Evolutionary conservation across 2,888 invertebrate species (phyloP), one percentile per base, ranked within the genome.

Genomic region (Frankliniella intonsa): DNA sequence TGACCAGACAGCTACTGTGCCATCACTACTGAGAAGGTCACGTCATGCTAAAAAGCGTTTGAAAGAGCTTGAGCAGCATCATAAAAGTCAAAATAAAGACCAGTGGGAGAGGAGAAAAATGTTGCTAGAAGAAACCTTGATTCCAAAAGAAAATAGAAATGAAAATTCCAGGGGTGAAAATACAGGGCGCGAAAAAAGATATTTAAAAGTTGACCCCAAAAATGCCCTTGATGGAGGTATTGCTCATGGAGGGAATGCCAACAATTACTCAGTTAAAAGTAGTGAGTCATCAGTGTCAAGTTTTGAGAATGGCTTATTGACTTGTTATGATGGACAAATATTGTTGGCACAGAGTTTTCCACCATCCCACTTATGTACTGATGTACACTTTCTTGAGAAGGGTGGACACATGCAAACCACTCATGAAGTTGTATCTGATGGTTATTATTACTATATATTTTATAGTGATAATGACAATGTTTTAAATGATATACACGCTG

Each of bases 401-500:
- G 92, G 92, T 10, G 91, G 92, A 50, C 93, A 93, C 84, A 92
- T 94, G 89, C 89, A 91, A 84, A 90, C 92, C 0, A 91, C 90
- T 83, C 94, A 95, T 85, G 91, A 94, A 84, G 93, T 95, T 49
- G 89, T 90, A 65, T 90, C 91, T 81, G 93, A 95, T 86, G 95
- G 95, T 11, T 95, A 95, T 88, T 96, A 95, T 87, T 96, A 96
- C 88, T 96, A 95, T 86, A 95, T 96, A 85, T 95, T 96, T 88
- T 95, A 95, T 86, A 95, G 94, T 85, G 95, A 96, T 87, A 95
- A 95, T 88, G 95, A 95, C 87, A 89, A 92, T 85, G 92, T 93
- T 14, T 91, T 90, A 81, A 96, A 95, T 88, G 93, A 94, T 86
- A 94, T 96, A 85, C 94, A 95, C 88, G 94, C 94, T 10, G 91